Evolutionary conservation across 2,797 vertebrate genomes (phyloP).

Genomic region (Varecia variegata): DNA sequence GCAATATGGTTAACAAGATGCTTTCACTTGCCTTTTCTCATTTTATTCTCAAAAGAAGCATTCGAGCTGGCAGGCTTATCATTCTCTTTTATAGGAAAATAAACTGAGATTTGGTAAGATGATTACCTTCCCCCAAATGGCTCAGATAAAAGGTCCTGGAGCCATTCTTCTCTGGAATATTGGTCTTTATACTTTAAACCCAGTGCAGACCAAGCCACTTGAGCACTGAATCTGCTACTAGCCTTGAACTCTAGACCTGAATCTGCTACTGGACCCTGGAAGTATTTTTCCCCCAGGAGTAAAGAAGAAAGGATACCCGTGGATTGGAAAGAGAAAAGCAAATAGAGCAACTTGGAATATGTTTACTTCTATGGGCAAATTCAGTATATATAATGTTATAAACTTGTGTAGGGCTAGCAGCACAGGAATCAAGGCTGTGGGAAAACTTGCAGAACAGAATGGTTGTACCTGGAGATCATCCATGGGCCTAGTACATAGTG

Average conservation of each 20-base stretch:
- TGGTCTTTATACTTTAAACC: background rate
- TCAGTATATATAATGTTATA: background rate
- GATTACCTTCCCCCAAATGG: background rate
- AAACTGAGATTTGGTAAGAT: background rate
- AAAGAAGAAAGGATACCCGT: background rate
- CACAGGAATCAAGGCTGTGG: background rate
- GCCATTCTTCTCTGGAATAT: no score
- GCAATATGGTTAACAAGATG: no score
- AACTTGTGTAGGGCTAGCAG: background rate
- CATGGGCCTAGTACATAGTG: background rate
- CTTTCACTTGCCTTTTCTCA: background rate
- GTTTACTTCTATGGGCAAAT: background rate
- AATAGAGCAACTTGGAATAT: background rate
- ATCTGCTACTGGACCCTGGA: background rate
- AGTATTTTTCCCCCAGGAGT: accelerated
- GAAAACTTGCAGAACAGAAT: background rate
- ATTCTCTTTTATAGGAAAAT: background rate
- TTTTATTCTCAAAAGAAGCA: background rate
- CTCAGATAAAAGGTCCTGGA: background rate
- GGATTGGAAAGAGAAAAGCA: background rate
- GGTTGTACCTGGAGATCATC: background rate
- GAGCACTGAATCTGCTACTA: background rate
- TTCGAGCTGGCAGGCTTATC: background rate
- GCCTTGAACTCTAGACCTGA: background rate
- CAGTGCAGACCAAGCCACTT: background rate